Evolutionary conservation across 2,888 invertebrate genomes (phyloP), one percentile per base, ranked within the genome.

Genomic region (Keiferia lycopersicella): DNA sequence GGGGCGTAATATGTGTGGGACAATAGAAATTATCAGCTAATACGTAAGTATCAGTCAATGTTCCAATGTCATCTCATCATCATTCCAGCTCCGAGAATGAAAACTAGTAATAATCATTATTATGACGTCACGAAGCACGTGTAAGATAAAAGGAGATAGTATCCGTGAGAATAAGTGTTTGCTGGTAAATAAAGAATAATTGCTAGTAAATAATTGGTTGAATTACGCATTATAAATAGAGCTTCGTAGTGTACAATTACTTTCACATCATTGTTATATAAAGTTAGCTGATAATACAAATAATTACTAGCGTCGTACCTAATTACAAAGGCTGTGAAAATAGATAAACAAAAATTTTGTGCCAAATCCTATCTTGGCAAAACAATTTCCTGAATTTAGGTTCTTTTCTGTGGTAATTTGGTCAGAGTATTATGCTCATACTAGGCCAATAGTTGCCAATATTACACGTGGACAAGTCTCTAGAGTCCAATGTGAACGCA

Each of bases 401-500:
- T n/a, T n/a, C n/a, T n/a, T n/a, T n/a, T n/a, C n/a, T n/a, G n/a
- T n/a, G n/a, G n/a, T n/a, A 30, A 30, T 30, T 2, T 6, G 12
- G 41, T 14, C n/a, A 41, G 41, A 14, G 4, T 41, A n/a, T 3
- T 2, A 14, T 14, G 8, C 14, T 2, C 14, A 8, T 1, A 3
- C n/a, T 14, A 41, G 34, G 10, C 10, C 34, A 45, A 45, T n/a
- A 20, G 16, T 50, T 2, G 20, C 7, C 10, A n/a, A 14, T 7
- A 1, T 73, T 75, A 93, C 93, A 84, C 96, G 96, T 14, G 41
- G 14, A 41, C 41, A 41, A 41, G 41, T 41, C 14, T 41, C 14
- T 41, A 12, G 97, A 97, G 78, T 98, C 98, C 14, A 41, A 14
- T 14, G 41, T 41, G 41, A 14, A 14, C 1, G 41, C 41, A 1